These are phyloP conservation scores for Lasioglossum zephyrum DNA, from an alignment of 2,888 invertebrate species.

Conservation along the genomic window DNA sequence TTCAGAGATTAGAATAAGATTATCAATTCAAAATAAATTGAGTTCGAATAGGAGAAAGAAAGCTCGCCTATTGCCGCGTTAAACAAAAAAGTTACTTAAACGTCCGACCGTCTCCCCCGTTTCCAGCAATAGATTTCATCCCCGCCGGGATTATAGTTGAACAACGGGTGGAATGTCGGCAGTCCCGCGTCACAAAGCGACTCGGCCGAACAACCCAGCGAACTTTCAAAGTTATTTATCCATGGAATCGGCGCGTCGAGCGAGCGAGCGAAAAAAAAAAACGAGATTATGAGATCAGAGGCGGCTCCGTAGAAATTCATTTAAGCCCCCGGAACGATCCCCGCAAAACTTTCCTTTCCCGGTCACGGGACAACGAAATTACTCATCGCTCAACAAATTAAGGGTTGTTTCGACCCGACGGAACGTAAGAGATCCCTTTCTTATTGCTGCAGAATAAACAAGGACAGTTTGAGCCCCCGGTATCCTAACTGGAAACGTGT, in stretches of 20 bases:
- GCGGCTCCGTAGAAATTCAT: constrained; percentile 16
- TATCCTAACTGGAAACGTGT: background rate
- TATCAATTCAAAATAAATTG: background rate
- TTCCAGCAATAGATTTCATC: constrained; percentile 11
- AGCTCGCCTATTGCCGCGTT: background rate
- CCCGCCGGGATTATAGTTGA: background rate
- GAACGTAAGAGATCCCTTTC: constrained; percentile 10
- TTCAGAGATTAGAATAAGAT: too few species aligned
- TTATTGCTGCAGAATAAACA: background rate
- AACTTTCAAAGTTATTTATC: constrained; percentile 10
- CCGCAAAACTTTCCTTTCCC: constrained; percentile 42
- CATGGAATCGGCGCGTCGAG: constrained; percentile 6
- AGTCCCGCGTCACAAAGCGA: background rate
- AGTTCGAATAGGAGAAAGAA: background rate
- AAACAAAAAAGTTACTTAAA: constrained; percentile 7
- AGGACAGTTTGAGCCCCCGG: background rate
- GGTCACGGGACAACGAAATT: constrained; percentile 24
- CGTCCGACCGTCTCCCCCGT: background rate
- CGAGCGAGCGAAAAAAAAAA: constrained; percentile 1
- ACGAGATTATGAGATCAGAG: constrained; percentile 14
- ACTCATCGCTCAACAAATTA: constrained; percentile 21
- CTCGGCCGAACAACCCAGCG: background rate
- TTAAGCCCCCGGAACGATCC: constrained; percentile 29
- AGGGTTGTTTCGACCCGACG: background rate
- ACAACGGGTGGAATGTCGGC: constrained; percentile 2